Base-by-base conservation (phyloP, 2,888 invertebrate species). In the Meandrusa payeni region DNA sequence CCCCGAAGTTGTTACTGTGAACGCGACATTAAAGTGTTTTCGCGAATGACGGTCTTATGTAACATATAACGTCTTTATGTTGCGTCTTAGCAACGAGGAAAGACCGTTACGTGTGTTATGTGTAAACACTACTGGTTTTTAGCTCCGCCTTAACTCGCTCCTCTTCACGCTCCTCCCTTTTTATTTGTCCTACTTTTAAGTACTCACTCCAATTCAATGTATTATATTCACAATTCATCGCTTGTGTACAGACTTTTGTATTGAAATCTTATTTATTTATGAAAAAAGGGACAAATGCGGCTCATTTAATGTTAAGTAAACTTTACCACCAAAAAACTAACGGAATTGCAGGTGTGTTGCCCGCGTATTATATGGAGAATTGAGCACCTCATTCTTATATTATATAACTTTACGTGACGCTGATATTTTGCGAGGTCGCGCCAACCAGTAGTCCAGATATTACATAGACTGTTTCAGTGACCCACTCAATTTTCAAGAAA, bases 141-240 rank as follows among this genome's bases (percentile, higher is more conserved):
- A 68, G 69, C 76, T 76, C 74, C 83, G 83, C 80, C 85, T 77
- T 75, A 76, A 66, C 63, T 69, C 67, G 69, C 69, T 76, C 76
- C 71, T 72, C 71, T 62, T 54, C 50, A 64, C 65, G 80, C 87
- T 82, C 87, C 85, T 82, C 86, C 86, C 80, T 83, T 69, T 75
- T 76, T 68, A 57, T 65, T 55, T 69, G 65, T 66, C 70, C 70
- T 69, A 76, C 76, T 76, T 77, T 76, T 83, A 74, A 82, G 76
- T 74, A 65, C 66, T 59, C 63, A 71, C 62, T 58, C 69, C 64
- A 71, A 70, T 69, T 57, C 68, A 64, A 59, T 22, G 23, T 24
- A 23, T 23, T n/a, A 31, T 74, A 80, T 79, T 78, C 75, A 75
- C 61, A 61, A 61, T 57, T 69, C 60, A 56, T 15, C 13, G 17